Conservation (phyloP, 1,140 invertebrate genomes). For the Apolygus lucorum region DNA sequence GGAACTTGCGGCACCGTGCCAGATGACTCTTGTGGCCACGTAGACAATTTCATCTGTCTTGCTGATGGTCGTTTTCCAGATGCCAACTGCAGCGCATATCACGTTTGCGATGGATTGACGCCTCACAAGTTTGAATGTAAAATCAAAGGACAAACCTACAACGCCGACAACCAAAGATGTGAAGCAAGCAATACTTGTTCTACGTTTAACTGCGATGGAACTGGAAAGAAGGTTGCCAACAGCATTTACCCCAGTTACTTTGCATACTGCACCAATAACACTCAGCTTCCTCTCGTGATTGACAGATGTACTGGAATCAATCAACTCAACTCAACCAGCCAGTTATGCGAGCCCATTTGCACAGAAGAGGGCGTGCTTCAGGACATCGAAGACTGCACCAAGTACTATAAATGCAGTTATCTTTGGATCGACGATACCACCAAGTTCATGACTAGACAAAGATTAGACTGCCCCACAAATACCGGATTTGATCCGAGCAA, state of each 20-base stretch:
- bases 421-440: background rate
- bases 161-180: background rate
- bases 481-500: background rate
- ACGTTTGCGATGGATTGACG: background rate
- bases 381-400: conserved; percentile 18
- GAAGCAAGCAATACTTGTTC: background rate
- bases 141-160: background rate
- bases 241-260: background rate
- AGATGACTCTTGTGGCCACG: background rate
- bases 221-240: background rate
- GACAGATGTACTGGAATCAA: conserved; percentile 11
- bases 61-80: conserved; percentile 23
- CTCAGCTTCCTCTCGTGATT: background rate
- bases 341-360: conserved; percentile 21
- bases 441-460: background rate
- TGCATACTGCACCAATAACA: conserved; percentile 11
- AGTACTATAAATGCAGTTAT: conserved; percentile 19
- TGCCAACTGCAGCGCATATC: conserved; percentile 6
- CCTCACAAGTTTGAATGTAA: conserved; percentile 6
- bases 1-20: conserved; percentile 9
- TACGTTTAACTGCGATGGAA: background rate
- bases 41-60: conserved; percentile 22
- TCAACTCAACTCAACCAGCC: conserved; percentile 8
- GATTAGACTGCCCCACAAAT: background rate
- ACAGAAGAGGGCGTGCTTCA: background rate